phyloP scores from a whole-genome alignment of 2,888 invertebrate species.

The Polyploca ridens region DNA sequence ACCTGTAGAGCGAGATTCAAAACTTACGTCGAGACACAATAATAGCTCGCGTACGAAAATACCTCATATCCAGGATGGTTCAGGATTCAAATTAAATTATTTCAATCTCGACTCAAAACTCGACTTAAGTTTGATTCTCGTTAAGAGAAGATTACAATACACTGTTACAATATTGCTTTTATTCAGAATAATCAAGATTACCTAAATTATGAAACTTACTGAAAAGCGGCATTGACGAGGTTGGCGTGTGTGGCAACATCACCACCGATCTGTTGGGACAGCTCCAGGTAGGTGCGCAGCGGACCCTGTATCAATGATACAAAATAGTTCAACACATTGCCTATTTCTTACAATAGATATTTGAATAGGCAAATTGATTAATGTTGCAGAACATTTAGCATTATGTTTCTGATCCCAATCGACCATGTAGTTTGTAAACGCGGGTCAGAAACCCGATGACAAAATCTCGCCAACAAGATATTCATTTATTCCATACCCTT shows the following conservation, averaged over 20 bases:
- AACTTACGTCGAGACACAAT: no score
- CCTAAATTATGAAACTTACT: constrained; percentile 88
- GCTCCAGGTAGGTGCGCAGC: constrained; percentile 88
- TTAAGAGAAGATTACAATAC: no score
- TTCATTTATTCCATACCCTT: neutral
- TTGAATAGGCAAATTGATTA: neutral
- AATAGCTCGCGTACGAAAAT: no score
- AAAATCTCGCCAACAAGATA: neutral
- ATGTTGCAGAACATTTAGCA: no score
- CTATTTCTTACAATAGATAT: neutral
- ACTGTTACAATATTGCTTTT: no score
- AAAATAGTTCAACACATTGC: neutral
- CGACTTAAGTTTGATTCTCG: no score
- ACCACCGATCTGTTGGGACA: constrained; percentile 93
- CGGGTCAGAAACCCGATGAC: neutral
- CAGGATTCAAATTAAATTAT: no score
- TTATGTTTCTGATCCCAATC: no score
- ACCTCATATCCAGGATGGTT: no score
- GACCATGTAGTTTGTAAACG: neutral
- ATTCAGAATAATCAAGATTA: no score
- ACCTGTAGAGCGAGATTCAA: no score
- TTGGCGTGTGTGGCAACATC: constrained; percentile 92
- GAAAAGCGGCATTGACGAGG: constrained; percentile 92
- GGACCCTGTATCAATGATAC: constrained; percentile 82
- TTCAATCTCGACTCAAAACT: no score